Base-by-base conservation (phyloP, 2,888 invertebrate genomes). In the Platycheirus rosarum region DNA sequence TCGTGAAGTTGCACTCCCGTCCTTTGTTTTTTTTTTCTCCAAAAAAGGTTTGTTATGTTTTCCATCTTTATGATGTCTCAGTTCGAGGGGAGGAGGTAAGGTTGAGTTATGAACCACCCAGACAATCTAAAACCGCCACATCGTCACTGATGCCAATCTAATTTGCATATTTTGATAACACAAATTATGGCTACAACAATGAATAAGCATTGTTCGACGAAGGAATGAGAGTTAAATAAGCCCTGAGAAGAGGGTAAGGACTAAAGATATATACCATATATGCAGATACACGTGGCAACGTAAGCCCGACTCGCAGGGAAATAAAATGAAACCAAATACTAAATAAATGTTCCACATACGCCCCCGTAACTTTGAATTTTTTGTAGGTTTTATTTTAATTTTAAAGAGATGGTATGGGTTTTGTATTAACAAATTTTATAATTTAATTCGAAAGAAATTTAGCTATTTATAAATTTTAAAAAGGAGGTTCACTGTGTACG, bases 151-250 rank as follows among this genome's bases (percentile, higher is more conserved):
- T 71, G 76, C 76, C 82, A 82, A 82, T 82, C 76, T 76, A 76
- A 82, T 82, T 82, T 76, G 66, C 82, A 82, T 82, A 68, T 77
- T 71, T 57, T 82, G 82, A 82, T 82, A 82, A 76, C 76, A 68
- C 71, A 71, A 82, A 82, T 82, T 82, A 82, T 82, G 82, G 76
- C 42, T 62, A 63, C 76, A 76, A n/a, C 70, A 71, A 66, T 55
- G 66, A 55, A 44, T 60, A 60, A 44, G 44, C 44, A 60, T 60
- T 60, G 60, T 60, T 44, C 14, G 40, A 26, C 6, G 23, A 23
- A 23, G 23, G 29, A 32, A 20, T 29, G 23, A 8, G 37, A 9
- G 23, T 20, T 57, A 16, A 26, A n/a, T n/a, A n/a, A n/a, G n/a
- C n/a, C n/a, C n/a, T n/a, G n/a, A n/a, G 9, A 26, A 13, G 13